These are phyloP conservation scores for Ormyrus nitidulus DNA, from an alignment of 2,888 invertebrate species.

Conservation along the genomic window DNA sequence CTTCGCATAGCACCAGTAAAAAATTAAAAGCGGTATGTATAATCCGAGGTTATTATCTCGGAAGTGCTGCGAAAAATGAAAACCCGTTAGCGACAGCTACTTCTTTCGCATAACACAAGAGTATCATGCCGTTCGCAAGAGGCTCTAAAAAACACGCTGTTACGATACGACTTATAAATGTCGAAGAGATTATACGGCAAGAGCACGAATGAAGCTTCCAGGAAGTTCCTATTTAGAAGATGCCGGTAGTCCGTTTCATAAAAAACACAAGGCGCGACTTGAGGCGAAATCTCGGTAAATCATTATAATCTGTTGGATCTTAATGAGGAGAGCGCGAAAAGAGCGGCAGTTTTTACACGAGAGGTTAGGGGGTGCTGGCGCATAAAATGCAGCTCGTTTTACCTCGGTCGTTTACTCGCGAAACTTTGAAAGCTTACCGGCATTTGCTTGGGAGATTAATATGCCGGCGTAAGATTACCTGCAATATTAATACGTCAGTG, in stretches of 20 bases:
- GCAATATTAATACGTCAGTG: slow-evolving; percentile 28
- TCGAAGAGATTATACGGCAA: not conserved
- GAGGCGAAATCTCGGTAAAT: slow-evolving; percentile 54
- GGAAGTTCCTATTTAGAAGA: no score
- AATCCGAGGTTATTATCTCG: no score
- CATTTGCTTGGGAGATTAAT: slow-evolving; percentile 29
- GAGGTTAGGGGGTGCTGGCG: not conserved
- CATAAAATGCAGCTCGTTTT: slow-evolving; percentile 17
- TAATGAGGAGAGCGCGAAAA: slow-evolving; percentile 54
- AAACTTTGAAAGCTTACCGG: slow-evolving; percentile 21
- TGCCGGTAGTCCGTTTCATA: no score
- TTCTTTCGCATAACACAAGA: no score
- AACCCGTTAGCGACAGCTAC: not conserved
- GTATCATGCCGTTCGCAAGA: not conserved
- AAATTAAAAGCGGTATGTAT: no score
- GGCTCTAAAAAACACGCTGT: slow-evolving; percentile 32
- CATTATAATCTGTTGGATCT: slow-evolving; percentile 58
- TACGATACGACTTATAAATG: slow-evolving; percentile 33
- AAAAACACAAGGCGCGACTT: no score
- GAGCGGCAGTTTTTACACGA: not conserved
- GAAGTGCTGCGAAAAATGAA: no score
- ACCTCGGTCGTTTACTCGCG: not conserved
- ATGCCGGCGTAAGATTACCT: slow-evolving; percentile 34
- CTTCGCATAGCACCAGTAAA: no score
- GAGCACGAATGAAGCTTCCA: no score